These are phyloP conservation scores for Calvadosia cruxmelitensis DNA, from an alignment of 30 jellyfish, hydroid and myxozoan species.

Conservation along the genomic window DNA sequence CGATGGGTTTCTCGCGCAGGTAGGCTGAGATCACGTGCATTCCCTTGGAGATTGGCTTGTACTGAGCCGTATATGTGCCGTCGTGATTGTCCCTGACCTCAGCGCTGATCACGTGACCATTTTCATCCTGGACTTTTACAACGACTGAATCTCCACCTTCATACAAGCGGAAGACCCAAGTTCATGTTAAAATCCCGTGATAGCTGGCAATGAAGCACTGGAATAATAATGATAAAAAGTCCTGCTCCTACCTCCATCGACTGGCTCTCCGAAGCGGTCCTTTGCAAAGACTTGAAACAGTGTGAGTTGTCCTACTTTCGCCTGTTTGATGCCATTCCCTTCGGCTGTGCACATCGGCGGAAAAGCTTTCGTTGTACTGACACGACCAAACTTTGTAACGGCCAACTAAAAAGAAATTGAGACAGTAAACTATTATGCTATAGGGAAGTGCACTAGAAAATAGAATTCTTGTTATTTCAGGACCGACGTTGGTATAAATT, in stretches of 20 bases:
- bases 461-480: too few relatives aligned
- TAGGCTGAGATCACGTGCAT: constrained; percentile 36
- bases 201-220: too few relatives aligned
- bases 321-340: constrained; percentile 48
- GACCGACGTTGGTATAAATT: too few relatives aligned
- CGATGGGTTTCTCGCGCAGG: constrained; percentile 61
- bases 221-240: background rate
- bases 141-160: constrained; percentile 81
- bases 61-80: constrained; percentile 60
- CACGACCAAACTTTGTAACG: constrained; percentile 49
- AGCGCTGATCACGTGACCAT: constrained; percentile 39
- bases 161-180: background rate
- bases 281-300: constrained; percentile 57
- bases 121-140: constrained; percentile 46
- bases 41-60: constrained; percentile 59
- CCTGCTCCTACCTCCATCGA: constrained; percentile 27
- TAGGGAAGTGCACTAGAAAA: too few relatives aligned
- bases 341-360: constrained; percentile 75
- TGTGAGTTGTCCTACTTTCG: constrained; percentile 62
- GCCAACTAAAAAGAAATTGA: constrained; percentile 34
- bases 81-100: constrained; percentile 52
- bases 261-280: constrained; percentile 55
- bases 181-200: too few relatives aligned
- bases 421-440: constrained; percentile 1
- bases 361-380: constrained; percentile 56